Evolutionary conservation across 92 coral and sea anemone species (phyloP), one percentile per base, ranked within the genome.

Genomic region (Phenganax subtilis): DNA sequence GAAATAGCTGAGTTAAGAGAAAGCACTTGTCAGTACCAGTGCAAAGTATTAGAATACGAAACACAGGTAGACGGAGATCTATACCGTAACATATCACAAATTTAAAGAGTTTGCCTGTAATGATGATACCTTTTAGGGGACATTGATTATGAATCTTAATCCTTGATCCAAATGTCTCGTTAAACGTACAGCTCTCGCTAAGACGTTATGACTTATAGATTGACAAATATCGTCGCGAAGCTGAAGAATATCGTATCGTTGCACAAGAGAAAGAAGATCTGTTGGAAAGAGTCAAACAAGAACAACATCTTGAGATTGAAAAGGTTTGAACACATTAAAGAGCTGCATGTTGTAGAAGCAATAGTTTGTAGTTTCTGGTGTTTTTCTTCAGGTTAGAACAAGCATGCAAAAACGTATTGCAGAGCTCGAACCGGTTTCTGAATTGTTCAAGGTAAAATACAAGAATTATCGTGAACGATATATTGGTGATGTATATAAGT

Each of bases 371-470:
- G 74, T 56, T 4, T 47, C 25, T 11, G 8, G 53, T 37, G 59
- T 47, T 3, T 28, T 60, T n/a, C 30, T 44, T 53, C 70, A 90
- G 94, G 94, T 86, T 69, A 88, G 93, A 83, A 83, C 92, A 52
- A 89, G 89, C 80, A 83, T 96, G 91, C 97, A 93, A 10, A 96
- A 96, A 75, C 87, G 99, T 71, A 77, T 96, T n/a, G 88, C 97
- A 54, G 99, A 96, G 77, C 89, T 96, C 6, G 97, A 96, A 77
- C 99, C 97, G 10, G 88, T 96, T 12, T 92, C 99, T 8, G 99
- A 96, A 71, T 84, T 96, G 29, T 87, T 96, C 6, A 37, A 37
- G 47, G 47, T 37, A 37, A 37, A 37, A 37, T 37, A 37, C 2
- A 37, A 37, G 47, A 37, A 37, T 37, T 37, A 37, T 59, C 16